Conservation (phyloP, 2,888 invertebrate genomes). For the Quadriops clusia region DNA sequence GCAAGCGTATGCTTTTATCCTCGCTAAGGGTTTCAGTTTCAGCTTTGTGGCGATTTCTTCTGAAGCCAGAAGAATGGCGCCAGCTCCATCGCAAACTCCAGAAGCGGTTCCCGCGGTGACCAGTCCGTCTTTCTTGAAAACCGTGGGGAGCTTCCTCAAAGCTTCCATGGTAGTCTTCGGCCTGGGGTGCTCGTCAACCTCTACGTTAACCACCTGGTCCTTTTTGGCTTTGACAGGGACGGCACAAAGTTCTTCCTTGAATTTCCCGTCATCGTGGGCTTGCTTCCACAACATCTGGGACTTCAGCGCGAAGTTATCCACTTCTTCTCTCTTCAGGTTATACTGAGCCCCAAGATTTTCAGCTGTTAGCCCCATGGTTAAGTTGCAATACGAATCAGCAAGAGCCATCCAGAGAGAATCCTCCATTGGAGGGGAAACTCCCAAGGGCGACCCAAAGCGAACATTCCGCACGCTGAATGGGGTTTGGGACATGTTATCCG, state of each 20-base stretch:
- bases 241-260: slow-evolving; percentile 59
- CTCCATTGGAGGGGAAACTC: slow-evolving; percentile 64
- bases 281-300: slow-evolving; percentile 55
- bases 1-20: slow-evolving; percentile 64
- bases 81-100: slow-evolving; percentile 82
- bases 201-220: slow-evolving; percentile 7
- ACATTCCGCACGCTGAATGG: slow-evolving; percentile 77
- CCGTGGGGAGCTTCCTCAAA: slow-evolving; percentile 51
- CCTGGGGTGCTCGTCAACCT: slow-evolving; percentile 59
- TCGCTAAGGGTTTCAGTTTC: slow-evolving; percentile 52
- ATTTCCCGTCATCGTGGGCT: slow-evolving; percentile 51
- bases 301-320: slow-evolving; percentile 54
- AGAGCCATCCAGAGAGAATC: slow-evolving; percentile 85
- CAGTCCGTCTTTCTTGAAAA: slow-evolving; percentile 52
- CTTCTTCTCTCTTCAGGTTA: slow-evolving; percentile 51
- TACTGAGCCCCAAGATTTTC: slow-evolving; percentile 64
- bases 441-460: slow-evolving; percentile 81
- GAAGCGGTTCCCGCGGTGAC: slow-evolving; percentile 73
- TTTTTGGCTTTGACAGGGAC: slow-evolving; percentile 30
- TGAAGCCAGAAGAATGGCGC: slow-evolving; percentile 66
- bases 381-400: slow-evolving; percentile 76
- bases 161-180: slow-evolving; percentile 47
- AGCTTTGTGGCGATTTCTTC: slow-evolving; percentile 45
- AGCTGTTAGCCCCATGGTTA: slow-evolving; percentile 93
- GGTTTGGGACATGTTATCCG: slow-evolving; percentile 90